These are phyloP conservation scores for Ptychochromis oligacanthus DNA, from an alignment of 2,113 vertebrate genomes.

Conservation along the genomic window DNA sequence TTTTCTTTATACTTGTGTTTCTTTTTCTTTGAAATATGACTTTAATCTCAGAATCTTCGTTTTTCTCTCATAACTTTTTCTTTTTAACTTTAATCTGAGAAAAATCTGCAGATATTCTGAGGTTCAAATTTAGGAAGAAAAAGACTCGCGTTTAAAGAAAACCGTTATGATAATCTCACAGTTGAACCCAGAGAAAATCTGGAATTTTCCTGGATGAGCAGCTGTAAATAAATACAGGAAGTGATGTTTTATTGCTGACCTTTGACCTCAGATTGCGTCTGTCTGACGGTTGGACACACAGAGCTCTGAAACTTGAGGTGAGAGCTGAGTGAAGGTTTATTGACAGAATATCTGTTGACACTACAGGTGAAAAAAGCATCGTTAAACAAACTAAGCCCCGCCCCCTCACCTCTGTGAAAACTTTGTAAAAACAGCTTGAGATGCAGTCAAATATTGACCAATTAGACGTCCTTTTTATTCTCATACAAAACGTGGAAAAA, in stretches of 20 bases:
- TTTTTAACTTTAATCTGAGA: too few species aligned
- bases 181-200: too few species aligned
- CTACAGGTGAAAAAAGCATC: slow-evolving; percentile 34
- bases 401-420: slow-evolving; percentile 40
- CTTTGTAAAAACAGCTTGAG: slow-evolving; percentile 46
- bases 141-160: too few species aligned
- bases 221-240: too few species aligned
- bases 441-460: slow-evolving; percentile 94
- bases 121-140: too few species aligned
- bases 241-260: background rate
- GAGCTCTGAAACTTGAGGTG: background rate
- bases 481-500: slow-evolving; percentile 61
- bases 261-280: background rate
- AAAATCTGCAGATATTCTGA: too few species aligned
- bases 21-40: too few species aligned
- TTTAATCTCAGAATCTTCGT: too few species aligned
- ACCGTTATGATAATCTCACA: too few species aligned
- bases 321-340: slow-evolving; percentile 75
- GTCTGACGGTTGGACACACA: background rate
- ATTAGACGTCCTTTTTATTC: slow-evolving; percentile 64
- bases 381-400: slow-evolving; percentile 11
- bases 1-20: too few species aligned
- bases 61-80: too few species aligned
- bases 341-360: slow-evolving; percentile 57
- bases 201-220: too few species aligned